Conservation (phyloP, 2,113 vertebrate genomes). For the Mustela nigripes region DNA sequence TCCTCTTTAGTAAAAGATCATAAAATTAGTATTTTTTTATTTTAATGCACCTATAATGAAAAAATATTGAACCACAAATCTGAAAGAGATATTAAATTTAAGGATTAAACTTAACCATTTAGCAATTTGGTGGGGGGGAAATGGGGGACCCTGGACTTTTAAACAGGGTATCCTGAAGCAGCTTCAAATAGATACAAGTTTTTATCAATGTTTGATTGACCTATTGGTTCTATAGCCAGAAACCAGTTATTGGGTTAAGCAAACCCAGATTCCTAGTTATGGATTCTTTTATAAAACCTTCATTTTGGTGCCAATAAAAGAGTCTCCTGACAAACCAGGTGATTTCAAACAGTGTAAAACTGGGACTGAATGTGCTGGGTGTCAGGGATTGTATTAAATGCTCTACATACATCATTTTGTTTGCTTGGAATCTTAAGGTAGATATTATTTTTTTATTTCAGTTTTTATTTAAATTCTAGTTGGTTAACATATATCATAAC, state of each 20-base stretch:
- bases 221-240: not conserved
- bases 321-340: not conserved
- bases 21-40: conserved; percentile 28
- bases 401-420: not conserved
- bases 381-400: not conserved
- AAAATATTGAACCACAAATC: not conserved
- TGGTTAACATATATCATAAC: too few relatives aligned
- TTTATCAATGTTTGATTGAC: not conserved
- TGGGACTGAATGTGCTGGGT: not conserved
- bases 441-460: too few relatives aligned
- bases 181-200: not conserved
- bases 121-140: not conserved
- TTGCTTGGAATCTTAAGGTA: not conserved
- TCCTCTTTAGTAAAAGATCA: not conserved
- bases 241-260: not conserved
- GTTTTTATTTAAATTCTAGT: too few relatives aligned
- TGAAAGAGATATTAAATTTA: conserved; percentile 12
- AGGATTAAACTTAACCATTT: not conserved
- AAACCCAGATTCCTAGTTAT: conserved; percentile 6
- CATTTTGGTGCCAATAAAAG: not conserved
- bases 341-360: conserved; percentile 21
- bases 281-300: not conserved
- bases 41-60: not conserved
- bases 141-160: not conserved
- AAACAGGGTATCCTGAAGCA: not conserved